Evolutionary conservation across 2,888 invertebrate genomes (phyloP), one percentile per base, ranked within the genome.

Genomic region (Girardia tigrina): DNA sequence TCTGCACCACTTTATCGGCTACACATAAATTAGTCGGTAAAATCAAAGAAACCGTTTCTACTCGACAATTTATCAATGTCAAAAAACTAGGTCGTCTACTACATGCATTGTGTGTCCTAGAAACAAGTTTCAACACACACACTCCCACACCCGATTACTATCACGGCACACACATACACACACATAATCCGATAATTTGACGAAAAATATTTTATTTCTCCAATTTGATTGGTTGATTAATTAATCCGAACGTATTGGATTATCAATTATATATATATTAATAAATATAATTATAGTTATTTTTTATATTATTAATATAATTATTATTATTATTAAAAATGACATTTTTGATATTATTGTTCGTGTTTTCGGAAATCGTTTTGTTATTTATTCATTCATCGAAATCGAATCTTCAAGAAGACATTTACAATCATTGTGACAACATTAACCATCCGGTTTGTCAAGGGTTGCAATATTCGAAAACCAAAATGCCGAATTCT

Each of bases 401-500:
- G n/a, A n/a, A n/a, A n/a, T n/a, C n/a, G n/a, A 56, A 56, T 56
- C 6, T 23, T 20, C 56, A 77, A 8, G 20, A 73, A 28, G 76
- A 78, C 16, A 28, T 70, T 28, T 28, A 23, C 6, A 71, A 70
- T 73, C 89, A 89, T 82, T 92, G 92, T 84, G 90, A 91, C 85
- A 87, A 88, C 81, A 91, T 92, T 81, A 87, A 87, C 75, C 89
- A 90, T 77, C 89, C 90, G 70, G 87, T 90, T 84, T 92, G 92
- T 83, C 88, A 89, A 83, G 90, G 90, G 80, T 86, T 92, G 82
- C 89, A 90, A 79, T 92, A 92, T 86, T 91, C 91, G 85, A 88
- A 89, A 86, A 92, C 92, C 28, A 88, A 88, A 29, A 89, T 91
- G 90, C 92, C 92, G 73, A 92, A 92, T 86, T 87, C 90, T 78